Base-by-base conservation (phyloP, 2,113 vertebrate genomes). In the Apistogramma diplotaenia region DNA sequence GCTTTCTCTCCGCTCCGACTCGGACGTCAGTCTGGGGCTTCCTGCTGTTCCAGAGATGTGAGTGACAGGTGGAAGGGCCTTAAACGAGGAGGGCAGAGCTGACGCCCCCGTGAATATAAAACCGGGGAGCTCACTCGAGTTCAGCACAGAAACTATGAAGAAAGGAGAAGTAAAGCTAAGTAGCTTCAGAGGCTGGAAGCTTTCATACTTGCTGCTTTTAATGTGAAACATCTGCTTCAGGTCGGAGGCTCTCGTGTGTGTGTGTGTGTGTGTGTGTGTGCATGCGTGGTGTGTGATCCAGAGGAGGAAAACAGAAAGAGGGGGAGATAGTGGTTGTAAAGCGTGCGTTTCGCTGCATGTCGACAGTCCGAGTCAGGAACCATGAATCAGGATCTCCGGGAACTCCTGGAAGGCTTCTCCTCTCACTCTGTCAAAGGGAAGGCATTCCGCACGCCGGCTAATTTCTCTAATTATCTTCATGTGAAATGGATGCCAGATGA, bases 401-500 rank as follows among this genome's bases (percentile, higher is more conserved):
- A 92, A 88, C 93, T 94, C 87, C 93, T 95, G 83, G 93, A 95
- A 89, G 40, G 83, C 87, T 93, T 95, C 92, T 91, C 85, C 85
- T 89, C 91, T 92, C 86, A 61, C 81, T 86, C 84, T 82, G 87
- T 90, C 84, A 88, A 91, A 93, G n/a, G 94, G 94, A 95, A 91
- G 91, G 95, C 95, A 93, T 94, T 95, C 94, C 96, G 95, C 93
- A 94, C 85, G 92, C 90, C 93, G 92, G 93, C 93, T 96, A 95
- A 95, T 95, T 94, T 93, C 89, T 94, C 92, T 95, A 95, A 95
- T 96, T 95, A 94, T 92, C 87, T 94, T 94, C 95, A 87, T 90
- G 93, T 94, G 94, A 93, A 96, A 93, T 91, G 89, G 84, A 88
- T 94, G 93, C 96, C 94, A 95, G 94, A 92, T 93, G 93, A 88